These are phyloP conservation scores for Brotula barbata DNA, from an alignment of 2,797 vertebrate genomes.

Conservation along the genomic window DNA sequence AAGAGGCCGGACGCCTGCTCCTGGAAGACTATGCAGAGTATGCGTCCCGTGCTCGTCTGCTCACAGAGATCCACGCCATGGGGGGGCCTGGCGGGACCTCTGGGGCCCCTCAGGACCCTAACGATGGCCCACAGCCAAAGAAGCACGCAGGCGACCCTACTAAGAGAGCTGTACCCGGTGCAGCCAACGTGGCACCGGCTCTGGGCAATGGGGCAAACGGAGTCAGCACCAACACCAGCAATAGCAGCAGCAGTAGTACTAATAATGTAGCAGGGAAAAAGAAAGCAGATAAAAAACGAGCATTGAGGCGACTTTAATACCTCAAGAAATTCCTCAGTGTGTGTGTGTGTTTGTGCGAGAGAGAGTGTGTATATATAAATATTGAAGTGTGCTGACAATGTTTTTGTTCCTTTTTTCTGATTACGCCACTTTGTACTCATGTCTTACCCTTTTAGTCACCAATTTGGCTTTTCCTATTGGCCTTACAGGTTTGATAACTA, in stretches of 20 bases:
- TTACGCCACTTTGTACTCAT: constrained; percentile 65
- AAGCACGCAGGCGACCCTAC: constrained; percentile 83
- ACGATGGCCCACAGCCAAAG: constrained; percentile 83
- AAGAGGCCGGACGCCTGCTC: constrained; percentile 90
- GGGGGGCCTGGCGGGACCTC: constrained; percentile 74
- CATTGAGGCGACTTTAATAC: constrained; percentile 89
- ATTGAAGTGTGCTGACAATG: constrained; percentile 76
- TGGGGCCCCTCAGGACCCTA: constrained; percentile 76
- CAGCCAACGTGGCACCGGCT: constrained; percentile 65
- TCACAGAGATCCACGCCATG: constrained; percentile 92
- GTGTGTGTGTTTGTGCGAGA: constrained; percentile 42
- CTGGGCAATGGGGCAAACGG: constrained; percentile 78
- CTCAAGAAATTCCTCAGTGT: constrained; percentile 38
- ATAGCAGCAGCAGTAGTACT: constrained; percentile 73
- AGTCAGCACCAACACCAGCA: constrained; percentile 70
- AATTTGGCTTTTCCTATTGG: constrained; percentile 44
- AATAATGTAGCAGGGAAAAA: constrained; percentile 86
- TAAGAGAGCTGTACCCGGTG: constrained; percentile 74
- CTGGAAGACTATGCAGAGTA: constrained; percentile 93
- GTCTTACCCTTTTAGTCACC: constrained; percentile 40
- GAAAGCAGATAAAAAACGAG: constrained; percentile 94
- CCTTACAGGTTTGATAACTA: constrained; percentile 39
- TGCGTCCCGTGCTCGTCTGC: constrained; percentile 87
- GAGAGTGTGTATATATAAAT: constrained; percentile 75
- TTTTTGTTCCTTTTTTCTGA: constrained; percentile 62